These are phyloP conservation scores for Chaenogobius annularis DNA, from an alignment of 2,113 vertebrate genomes.

Conservation along the genomic window DNA sequence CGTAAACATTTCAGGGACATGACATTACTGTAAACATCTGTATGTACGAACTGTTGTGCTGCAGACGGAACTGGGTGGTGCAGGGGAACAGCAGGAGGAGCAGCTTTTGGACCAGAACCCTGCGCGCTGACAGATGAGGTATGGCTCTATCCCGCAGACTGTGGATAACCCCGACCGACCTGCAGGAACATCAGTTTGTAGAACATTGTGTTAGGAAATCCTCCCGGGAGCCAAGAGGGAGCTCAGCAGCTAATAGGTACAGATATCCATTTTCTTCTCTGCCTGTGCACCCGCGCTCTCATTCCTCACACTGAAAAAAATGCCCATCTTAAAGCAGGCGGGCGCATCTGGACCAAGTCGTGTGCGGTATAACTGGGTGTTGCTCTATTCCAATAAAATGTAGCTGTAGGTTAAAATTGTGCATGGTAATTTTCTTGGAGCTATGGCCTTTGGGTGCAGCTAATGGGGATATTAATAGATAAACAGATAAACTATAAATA, in stretches of 20 bases:
- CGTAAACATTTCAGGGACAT: background rate
- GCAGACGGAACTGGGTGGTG: conserved; percentile 16
- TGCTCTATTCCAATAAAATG: background rate
- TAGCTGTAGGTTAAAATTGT: no score
- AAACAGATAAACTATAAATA: background rate
- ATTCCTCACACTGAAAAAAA: conserved; percentile 61
- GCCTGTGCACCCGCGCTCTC: conserved; percentile 58
- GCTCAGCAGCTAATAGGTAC: conserved; percentile 72
- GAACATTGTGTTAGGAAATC: conserved; percentile 69
- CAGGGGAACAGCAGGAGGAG: conserved; percentile 9
- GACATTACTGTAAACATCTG: background rate
- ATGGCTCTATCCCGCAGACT: conserved; percentile 54
- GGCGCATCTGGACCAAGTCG: conserved; percentile 6
- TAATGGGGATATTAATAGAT: background rate
- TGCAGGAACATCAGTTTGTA: conserved; percentile 72
- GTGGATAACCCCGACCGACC: conserved; percentile 66
- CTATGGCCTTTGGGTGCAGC: background rate
- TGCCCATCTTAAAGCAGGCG: conserved; percentile 37
- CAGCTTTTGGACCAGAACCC: conserved; percentile 47
- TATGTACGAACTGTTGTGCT: background rate
- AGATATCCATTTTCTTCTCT: conserved; percentile 75
- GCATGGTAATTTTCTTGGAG: background rate
- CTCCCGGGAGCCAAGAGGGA: conserved; percentile 63
- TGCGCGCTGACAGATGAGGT: conserved; percentile 60
- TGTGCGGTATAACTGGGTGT: background rate